Evolutionary conservation across 2,797 vertebrate genomes (phyloP), one percentile per base, ranked within the genome.

Genomic region (Molossus molossus): DNA sequence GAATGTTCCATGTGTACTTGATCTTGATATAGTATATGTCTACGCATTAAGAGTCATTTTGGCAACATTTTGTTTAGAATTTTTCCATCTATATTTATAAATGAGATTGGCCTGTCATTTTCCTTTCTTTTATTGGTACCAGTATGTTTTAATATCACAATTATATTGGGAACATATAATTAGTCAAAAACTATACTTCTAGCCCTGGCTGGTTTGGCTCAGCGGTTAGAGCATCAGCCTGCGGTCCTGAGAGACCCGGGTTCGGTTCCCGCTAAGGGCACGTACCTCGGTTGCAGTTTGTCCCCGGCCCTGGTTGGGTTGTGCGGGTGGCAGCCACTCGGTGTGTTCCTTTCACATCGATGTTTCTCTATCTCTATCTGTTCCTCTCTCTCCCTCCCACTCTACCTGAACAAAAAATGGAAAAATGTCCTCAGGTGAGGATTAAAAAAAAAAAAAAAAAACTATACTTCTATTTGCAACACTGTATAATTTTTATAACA

Each of bases 71-170:
- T 93, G 60, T 70, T 87, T 76, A 73, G 29, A 83, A 89, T 87
- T 93, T 93, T 96, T 57, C 57, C 29, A 87, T 62, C 23, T 92
- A 86, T 72, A 88, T 83, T 91, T 40, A 91, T 75, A n/a, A 94
- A 60, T 57, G 50, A 91, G 1, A 80, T 10, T 90, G 29, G 45
- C 14, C n/a, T 95, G 7, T 80, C 37, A 85, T 70, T 67, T 97
- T 87, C 65, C 57, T 91, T 86, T 88, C 53, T 82, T 94, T 15
- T 45, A 67, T 18, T 65, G 29, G 25, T 62, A 82, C 45, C 80
- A 77, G n/a, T 62, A 50, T 79, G 7, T 94, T 94, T 95, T n/a
- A 90, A 55, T 67, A 90, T 67, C 65, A 88, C 4, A 90, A 21
- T 65, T 90, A 73, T 23, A 86, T 65, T 72, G 91, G n/a, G 77